phyloP scores from a whole-genome alignment of 2,113 vertebrate genomes.

The Upupa epops region DNA sequence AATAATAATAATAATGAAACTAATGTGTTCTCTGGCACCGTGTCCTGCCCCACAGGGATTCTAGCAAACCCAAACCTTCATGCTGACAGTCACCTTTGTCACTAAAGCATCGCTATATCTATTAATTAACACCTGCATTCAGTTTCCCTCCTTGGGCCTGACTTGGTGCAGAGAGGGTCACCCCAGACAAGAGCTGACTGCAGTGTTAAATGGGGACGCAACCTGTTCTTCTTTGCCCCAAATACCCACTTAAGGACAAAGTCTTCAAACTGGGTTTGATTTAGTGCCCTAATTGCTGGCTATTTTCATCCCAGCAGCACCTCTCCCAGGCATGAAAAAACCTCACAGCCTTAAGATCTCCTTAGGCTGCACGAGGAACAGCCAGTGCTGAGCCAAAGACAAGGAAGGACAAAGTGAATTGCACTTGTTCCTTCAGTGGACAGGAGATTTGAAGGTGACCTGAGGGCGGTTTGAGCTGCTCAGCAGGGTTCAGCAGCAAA shows the following conservation, averaged over 20 bases:
- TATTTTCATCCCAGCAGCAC: background rate
- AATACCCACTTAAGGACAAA: background rate
- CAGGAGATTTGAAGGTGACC: background rate
- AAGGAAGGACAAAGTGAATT: background rate
- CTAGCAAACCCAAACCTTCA: rapidly evolving
- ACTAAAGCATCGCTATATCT: rapidly evolving
- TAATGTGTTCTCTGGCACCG: rapidly evolving
- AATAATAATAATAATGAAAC: background rate
- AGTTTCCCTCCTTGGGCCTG: rapidly evolving
- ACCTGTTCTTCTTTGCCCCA: background rate
- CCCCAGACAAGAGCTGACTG: too few species aligned
- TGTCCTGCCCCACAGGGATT: rapidly evolving
- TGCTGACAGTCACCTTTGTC: rapidly evolving
- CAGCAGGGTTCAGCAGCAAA: background rate
- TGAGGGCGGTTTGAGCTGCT: background rate
- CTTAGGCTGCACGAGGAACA: rapidly evolving
- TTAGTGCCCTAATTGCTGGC: background rate
- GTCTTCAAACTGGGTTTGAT: background rate
- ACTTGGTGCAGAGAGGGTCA: too few species aligned
- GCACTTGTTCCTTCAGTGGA: background rate
- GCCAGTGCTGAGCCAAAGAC: background rate
- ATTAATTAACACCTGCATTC: background rate
- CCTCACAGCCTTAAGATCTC: rapidly evolving
- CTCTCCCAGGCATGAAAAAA: background rate
- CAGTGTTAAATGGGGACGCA: background rate